Evolutionary conservation across 2,113 vertebrate genomes (phyloP), one percentile per base, ranked within the genome.

Genomic region (Cottus gobio): DNA sequence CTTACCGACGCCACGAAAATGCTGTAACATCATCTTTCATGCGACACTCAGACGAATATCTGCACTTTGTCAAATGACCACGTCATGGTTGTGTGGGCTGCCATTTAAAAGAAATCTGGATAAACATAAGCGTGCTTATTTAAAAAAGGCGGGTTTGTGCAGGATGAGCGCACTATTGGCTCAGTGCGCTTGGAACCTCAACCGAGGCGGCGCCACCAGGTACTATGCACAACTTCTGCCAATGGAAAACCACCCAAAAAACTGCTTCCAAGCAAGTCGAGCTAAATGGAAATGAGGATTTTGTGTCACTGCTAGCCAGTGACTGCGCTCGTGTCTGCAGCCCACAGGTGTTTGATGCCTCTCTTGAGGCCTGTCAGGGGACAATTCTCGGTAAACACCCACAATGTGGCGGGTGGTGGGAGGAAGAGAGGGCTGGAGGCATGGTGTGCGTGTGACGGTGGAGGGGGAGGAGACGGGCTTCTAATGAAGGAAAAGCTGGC

Each of bases 401-500:
- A 91, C 91, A 71, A 85, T 68, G 77, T 85, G 82, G 88, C 10
- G 86, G 81, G 65, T 18, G 75, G 42, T 74, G 79, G 74, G 84
- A 83, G 66, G 75, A 54, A 63, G 48, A 71, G 46, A 74, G 67
- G 67, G 71, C 31, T 39, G 71, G 60, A 60, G 64, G 34, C 71
- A 46, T 1, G 69, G 48, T 30, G 83, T 36, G 60, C 34, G 81
- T 10, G 56, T 10, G 56, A 42, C 11, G 56, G 62, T 7, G 50
- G 79, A 75, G 72, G 73, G 73, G 74, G 71, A 73, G 71, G 81
- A 85, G 71, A 81, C 75, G 76, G 39, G 71, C 48, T 71, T 84
- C 91, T 94, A 94, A 94, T 91, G 93, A 93, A 92, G 88, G 80
- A 75, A 66, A 87, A 89, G 87, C 88, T 93, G 91, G 88, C 91